These are phyloP conservation scores for Phrynosoma blainvillii DNA, from an alignment of 2,113 vertebrate genomes.

Conservation along the genomic window DNA sequence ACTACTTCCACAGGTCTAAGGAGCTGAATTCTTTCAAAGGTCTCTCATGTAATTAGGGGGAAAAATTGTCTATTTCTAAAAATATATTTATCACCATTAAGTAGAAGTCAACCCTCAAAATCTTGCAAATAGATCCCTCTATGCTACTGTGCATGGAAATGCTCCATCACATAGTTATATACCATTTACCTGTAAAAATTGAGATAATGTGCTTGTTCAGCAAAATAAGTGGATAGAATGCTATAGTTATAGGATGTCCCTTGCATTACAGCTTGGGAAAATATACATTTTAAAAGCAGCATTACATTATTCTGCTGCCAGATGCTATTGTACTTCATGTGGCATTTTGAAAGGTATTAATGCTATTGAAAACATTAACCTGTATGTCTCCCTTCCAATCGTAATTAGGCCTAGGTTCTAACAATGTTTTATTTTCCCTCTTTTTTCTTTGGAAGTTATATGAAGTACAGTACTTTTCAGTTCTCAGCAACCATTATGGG, in stretches of 20 bases:
- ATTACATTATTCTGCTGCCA: background rate
- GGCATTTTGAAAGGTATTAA: background rate
- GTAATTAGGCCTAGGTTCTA: background rate
- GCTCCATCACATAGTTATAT: background rate
- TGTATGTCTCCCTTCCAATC: background rate
- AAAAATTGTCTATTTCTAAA: background rate
- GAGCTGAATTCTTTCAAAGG: background rate
- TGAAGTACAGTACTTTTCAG: background rate
- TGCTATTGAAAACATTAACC: background rate
- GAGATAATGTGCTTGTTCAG: background rate
- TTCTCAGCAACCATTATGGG: background rate
- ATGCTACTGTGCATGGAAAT: background rate
- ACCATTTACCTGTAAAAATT: no score
- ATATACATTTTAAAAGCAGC: background rate
- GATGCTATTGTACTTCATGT: background rate
- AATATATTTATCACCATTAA: background rate
- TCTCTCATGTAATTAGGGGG: background rate
- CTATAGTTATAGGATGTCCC: background rate
- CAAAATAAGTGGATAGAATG: no score
- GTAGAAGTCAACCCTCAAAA: background rate
- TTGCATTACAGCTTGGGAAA: background rate
- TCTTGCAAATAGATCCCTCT: background rate
- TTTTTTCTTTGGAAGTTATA: background rate
- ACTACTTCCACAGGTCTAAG: background rate
- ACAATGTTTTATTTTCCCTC: background rate